These are phyloP conservation scores for Physella acuta DNA, from an alignment of 1,140 invertebrate species.

Conservation along the genomic window DNA sequence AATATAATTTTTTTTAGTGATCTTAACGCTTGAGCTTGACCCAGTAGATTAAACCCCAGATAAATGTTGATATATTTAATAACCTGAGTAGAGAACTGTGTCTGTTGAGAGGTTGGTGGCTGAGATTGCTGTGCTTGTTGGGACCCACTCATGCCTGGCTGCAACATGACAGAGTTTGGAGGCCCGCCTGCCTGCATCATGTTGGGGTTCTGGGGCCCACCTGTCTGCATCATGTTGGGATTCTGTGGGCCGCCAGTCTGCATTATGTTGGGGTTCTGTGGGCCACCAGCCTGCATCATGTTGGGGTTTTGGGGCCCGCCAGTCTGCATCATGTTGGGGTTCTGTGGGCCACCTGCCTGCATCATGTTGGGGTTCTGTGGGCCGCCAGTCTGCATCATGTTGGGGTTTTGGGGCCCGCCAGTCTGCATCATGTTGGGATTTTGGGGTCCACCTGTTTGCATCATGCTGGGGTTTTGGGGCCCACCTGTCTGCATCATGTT, in stretches of 20 bases:
- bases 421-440: neutral
- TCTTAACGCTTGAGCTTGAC: too few species aligned
- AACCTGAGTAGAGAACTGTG: too few species aligned
- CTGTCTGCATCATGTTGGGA: constrained; percentile 16
- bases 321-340: constrained; percentile 19
- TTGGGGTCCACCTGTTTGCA: neutral
- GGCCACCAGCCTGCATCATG: constrained; percentile 22
- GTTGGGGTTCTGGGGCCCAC: constrained; percentile 13
- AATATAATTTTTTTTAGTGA: too few species aligned
- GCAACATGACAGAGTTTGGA: constrained; percentile 23
- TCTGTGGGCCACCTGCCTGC: constrained; percentile 10
- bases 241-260: constrained; percentile 12
- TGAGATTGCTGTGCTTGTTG: constrained; percentile 28
- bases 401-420: neutral
- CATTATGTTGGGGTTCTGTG: neutral
- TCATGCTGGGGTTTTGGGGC: neutral
- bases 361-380: constrained; percentile 1
- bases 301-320: constrained; percentile 9
- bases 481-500: neutral
- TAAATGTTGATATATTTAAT: too few species aligned
- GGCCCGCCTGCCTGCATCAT: constrained; percentile 21
- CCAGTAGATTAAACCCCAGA: too few species aligned
- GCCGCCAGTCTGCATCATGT: neutral
- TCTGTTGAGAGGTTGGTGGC: too few species aligned
- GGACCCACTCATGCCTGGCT: neutral